Percentiles rank a stretch among this genome's conserved stretches.
Conservation (phyloP, 2,888 invertebrate species). For the Fabriciana adippe region DNA sequence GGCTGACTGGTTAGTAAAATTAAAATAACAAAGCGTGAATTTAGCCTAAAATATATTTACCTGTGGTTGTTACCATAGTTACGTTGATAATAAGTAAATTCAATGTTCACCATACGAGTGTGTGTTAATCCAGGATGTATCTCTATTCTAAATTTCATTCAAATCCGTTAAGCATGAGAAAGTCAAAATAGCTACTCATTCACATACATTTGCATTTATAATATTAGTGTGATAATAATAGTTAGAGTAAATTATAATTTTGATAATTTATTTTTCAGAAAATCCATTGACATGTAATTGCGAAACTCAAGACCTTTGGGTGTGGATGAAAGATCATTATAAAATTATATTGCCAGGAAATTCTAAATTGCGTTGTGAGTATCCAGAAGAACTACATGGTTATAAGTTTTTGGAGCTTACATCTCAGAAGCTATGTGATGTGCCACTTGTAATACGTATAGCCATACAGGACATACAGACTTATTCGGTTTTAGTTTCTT, state of each 20-base stretch:
- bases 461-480: constrained; percentile 95
- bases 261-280: constrained; percentile 77
- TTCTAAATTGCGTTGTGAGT: constrained; percentile 88
- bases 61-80: no score
- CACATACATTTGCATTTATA: no score
- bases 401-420: constrained; percentile 89
- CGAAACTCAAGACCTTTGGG: constrained; percentile 94
- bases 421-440: constrained; percentile 92
- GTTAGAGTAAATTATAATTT: neutral
- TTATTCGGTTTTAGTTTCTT: constrained; percentile 92
- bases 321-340: constrained; percentile 94
- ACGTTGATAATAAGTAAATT: no score
- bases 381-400: constrained; percentile 90
- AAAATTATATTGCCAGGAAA: constrained; percentile 86
- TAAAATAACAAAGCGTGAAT: no score
- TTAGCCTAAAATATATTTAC: no score
- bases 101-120: no score
- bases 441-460: constrained; percentile 90
- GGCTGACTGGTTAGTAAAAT: no score
- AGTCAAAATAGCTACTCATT: neutral
- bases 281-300: constrained; percentile 95
- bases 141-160: no score
- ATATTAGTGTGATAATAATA: no score
- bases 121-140: no score
- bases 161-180: no score